These are phyloP conservation scores for Dendrocincla fuliginosa DNA, from an alignment of 2,797 vertebrate species.

Conservation along the genomic window DNA sequence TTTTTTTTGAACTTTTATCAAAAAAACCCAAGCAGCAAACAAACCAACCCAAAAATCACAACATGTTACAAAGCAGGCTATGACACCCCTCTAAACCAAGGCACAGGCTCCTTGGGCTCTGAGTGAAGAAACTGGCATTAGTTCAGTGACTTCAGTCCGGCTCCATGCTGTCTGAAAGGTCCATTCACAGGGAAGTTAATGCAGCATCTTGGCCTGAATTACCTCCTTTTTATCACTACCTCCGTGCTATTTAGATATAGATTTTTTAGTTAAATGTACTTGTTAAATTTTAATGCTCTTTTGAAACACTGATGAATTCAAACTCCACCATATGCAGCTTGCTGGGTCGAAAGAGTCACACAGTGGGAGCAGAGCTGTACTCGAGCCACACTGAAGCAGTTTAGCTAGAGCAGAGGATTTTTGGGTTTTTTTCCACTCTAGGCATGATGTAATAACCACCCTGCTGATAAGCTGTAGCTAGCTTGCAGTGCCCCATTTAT, in stretches of 20 bases:
- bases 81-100: not conserved
- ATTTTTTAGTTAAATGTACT: conserved; percentile 60
- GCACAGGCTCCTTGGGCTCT: not conserved
- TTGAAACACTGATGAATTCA: conserved; percentile 47
- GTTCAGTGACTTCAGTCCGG: not conserved
- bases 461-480: conserved; percentile 8
- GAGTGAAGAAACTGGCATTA: not conserved
- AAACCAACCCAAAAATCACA: not conserved
- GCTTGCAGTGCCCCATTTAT: not conserved
- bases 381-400: not conserved
- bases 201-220: conserved; percentile 47
- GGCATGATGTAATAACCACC: not conserved
- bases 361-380: not conserved
- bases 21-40: not conserved
- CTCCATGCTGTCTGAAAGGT: conserved; percentile 27
- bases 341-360: not conserved
- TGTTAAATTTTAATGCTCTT: conserved; percentile 67
- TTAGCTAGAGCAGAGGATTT: not conserved
- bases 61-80: not conserved
- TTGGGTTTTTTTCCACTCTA: not conserved
- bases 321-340: not conserved
- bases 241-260: conserved; percentile 46
- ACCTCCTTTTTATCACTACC: conserved; percentile 56
- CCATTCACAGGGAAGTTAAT: conserved; percentile 46
- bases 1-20: not conserved